A percentile compares a stretch with the other conserved stretches of the same genome.
Conservation (phyloP, 2,888 invertebrate species). For the Drosophila fulvimacula region DNA sequence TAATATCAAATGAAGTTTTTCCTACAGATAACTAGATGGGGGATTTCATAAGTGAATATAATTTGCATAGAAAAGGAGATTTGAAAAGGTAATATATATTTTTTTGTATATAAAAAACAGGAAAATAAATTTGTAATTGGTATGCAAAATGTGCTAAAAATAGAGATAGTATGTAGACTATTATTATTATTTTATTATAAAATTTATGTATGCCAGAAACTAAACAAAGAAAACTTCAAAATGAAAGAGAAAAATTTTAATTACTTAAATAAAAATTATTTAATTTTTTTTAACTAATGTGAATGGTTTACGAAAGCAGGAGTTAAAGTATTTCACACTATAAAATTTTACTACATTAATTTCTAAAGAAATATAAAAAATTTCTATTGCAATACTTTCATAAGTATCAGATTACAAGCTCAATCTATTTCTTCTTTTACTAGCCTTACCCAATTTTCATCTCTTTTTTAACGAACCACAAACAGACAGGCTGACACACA, state of each 20-base stretch:
- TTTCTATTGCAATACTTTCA: not conserved
- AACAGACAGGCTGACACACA: not conserved
- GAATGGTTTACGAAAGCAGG: accelerated
- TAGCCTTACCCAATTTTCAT: too few relatives aligned
- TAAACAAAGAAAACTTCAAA: too few relatives aligned
- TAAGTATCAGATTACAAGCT: not conserved
- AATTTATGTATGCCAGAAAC: too few relatives aligned
- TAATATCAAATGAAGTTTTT: not conserved
- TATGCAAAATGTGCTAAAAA: not conserved
- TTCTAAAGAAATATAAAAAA: too few relatives aligned
- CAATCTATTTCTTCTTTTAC: not conserved
- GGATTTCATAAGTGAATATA: not conserved
- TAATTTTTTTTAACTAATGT: not conserved
- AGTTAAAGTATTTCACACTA: not conserved
- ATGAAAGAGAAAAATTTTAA: not conserved
- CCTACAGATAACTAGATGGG: not conserved
- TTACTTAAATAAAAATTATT: not conserved
- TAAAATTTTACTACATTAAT: not conserved
- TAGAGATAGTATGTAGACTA: not conserved
- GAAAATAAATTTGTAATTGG: not conserved
- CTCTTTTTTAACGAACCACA: slow-evolving; percentile 1
- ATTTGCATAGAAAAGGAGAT: not conserved
- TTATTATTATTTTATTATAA: too few relatives aligned
- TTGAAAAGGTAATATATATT: not conserved
- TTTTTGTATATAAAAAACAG: too few relatives aligned